These are phyloP conservation scores for Cervus canadensis DNA, from an alignment of 2,113 vertebrate species.

Conservation along the genomic window DNA sequence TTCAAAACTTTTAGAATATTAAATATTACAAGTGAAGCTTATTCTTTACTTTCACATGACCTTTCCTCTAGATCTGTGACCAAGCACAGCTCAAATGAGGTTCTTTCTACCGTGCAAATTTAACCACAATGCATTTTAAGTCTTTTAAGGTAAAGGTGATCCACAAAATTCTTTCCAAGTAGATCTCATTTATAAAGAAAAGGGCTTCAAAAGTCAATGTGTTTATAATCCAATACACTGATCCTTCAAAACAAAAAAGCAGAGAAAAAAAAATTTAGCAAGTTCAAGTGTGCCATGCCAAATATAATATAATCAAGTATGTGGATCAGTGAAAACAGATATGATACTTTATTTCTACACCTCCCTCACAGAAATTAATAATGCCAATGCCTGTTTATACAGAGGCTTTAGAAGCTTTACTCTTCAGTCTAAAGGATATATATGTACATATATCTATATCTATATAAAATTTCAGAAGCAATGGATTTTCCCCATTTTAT, in stretches of 20 bases:
- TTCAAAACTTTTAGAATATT: conserved; percentile 23
- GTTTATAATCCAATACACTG: neutral
- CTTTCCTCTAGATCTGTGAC: neutral
- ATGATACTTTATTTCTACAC: neutral
- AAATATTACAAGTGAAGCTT: conserved; percentile 43
- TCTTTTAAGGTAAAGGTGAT: neutral
- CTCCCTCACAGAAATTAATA: neutral
- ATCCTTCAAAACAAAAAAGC: neutral
- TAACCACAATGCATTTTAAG: conserved; percentile 8
- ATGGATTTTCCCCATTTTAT: neutral
- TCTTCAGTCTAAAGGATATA: conserved; percentile 28
- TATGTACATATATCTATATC: neutral
- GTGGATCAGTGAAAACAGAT: neutral
- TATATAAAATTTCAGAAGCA: neutral
- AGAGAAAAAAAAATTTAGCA: conserved; percentile 20
- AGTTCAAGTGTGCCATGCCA: neutral
- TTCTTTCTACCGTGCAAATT: conserved; percentile 40
- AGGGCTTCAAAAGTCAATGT: neutral
- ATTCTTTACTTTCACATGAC: neutral
- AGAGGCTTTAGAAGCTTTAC: neutral
- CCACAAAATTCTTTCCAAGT: neutral
- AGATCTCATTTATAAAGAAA: conserved; percentile 39
- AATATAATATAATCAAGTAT: conserved; percentile 22
- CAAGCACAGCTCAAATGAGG: neutral
- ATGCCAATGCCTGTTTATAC: neutral